Evolutionary conservation across 2,113 vertebrate genomes (phyloP).

Genomic region (Helogale parvula): DNA sequence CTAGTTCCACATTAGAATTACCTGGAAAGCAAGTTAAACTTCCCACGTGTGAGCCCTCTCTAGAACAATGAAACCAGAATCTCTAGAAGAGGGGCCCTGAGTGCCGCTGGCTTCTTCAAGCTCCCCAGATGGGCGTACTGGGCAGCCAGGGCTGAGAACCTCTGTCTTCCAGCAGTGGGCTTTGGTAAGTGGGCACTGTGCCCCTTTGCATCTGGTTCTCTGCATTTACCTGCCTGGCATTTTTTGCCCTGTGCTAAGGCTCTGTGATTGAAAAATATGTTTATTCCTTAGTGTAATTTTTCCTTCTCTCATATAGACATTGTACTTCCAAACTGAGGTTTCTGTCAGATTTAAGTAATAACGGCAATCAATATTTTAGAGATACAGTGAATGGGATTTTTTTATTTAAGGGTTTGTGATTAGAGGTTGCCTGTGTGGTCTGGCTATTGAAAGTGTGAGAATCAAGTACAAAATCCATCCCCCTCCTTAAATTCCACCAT

Average conservation of each 20-base stretch:
- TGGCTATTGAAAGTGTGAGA: background rate
- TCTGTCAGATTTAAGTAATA: conserved; percentile 20
- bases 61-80: background rate
- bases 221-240: background rate
- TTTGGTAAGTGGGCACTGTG: background rate
- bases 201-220: background rate
- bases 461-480: background rate
- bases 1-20: conserved; percentile 32
- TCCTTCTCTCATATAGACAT: background rate
- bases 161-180: background rate
- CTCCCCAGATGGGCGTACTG: too few species aligned
- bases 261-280: background rate
- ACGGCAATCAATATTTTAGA: background rate
- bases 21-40: background rate
- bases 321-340: background rate
- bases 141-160: background rate
- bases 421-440: background rate
- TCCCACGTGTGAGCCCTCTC: background rate
- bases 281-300: background rate
- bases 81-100: background rate
- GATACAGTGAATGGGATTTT: background rate
- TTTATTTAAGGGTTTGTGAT: conserved; percentile 2
- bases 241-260: background rate
- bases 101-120: background rate
- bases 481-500: background rate